A percentile compares a stretch with the other conserved stretches of the same genome.
These are phyloP conservation scores for Chloropsis hardwickii DNA, from an alignment of 2,113 vertebrate genomes.

Conservation along the genomic window DNA sequence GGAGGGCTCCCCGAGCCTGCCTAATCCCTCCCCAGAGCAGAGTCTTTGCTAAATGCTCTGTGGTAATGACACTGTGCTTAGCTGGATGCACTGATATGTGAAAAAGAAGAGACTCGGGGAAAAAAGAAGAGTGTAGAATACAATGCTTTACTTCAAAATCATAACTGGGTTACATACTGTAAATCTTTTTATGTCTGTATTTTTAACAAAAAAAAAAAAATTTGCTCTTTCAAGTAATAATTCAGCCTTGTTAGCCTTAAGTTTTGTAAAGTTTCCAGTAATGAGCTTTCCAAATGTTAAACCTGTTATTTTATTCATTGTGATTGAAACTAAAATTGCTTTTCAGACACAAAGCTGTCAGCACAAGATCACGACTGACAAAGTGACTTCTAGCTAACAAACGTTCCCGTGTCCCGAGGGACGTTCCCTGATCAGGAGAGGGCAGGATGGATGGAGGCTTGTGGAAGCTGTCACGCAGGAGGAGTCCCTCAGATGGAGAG, in stretches of 20 bases:
- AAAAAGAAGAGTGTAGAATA: background rate
- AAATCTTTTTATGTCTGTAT: background rate
- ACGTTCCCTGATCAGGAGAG: background rate
- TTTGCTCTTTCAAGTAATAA: constrained; percentile 3
- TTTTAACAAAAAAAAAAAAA: background rate
- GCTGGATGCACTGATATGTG: background rate
- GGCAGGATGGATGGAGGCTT: too few relatives aligned
- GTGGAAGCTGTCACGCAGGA: fast-evolving
- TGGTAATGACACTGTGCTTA: background rate
- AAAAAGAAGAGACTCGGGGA: background rate
- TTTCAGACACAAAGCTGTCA: constrained; percentile 1
- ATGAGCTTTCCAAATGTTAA: constrained; percentile 55
- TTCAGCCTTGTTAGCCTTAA: constrained; percentile 23
- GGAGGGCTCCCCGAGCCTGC: background rate
- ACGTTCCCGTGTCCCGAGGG: fast-evolving
- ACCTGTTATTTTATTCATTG: constrained; percentile 43
- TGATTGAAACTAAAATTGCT: constrained; percentile 35
- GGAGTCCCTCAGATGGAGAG: fast-evolving
- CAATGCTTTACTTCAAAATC: background rate
- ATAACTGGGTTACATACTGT: background rate
- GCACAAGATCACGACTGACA: background rate
- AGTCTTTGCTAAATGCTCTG: background rate
- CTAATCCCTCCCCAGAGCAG: background rate
- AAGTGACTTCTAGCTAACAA: background rate
- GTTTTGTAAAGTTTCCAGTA: constrained; percentile 51